Conservation (phyloP, 1,140 invertebrate genomes). For the Drosophila simulans region DNA sequence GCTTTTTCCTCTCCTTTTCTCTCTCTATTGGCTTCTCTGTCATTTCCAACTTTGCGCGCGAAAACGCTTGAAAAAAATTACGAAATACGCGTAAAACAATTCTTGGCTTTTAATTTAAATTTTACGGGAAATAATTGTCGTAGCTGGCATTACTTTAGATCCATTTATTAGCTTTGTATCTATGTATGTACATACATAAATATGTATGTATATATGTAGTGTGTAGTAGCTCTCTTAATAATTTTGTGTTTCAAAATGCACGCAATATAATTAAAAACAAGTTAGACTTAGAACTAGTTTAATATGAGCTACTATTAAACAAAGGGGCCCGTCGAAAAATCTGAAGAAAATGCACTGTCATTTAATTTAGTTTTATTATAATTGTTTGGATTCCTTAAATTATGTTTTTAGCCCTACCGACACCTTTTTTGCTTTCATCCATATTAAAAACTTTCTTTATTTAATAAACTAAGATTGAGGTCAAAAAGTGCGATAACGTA, state of each 20-base stretch:
- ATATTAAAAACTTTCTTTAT: constrained; percentile 1
- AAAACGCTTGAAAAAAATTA: constrained; percentile 41
- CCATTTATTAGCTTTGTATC: neutral
- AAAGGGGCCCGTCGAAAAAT: too few relatives aligned
- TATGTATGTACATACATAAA: neutral
- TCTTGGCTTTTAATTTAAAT: constrained; percentile 28
- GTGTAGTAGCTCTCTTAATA: too few relatives aligned
- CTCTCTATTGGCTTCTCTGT: neutral
- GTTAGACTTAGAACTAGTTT: too few relatives aligned
- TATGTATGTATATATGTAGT: too few relatives aligned
- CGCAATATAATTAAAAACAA: too few relatives aligned
- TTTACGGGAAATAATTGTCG: constrained; percentile 20
- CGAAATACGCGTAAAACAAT: constrained; percentile 20
- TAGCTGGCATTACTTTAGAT: neutral
- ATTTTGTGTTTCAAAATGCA: too few relatives aligned
- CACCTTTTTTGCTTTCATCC: too few relatives aligned
- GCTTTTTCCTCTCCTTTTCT: constrained; percentile 34
- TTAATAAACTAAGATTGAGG: constrained; percentile 10
- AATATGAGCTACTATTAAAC: too few relatives aligned
- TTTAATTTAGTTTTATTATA: too few relatives aligned
- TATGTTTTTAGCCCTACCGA: too few relatives aligned
- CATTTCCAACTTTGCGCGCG: constrained; percentile 35
- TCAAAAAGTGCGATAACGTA: constrained; percentile 23
- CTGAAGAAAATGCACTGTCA: too few relatives aligned
- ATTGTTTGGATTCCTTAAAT: too few relatives aligned